Conservation (phyloP, 1,140 invertebrate species). For the Piezodorus guildinii region DNA sequence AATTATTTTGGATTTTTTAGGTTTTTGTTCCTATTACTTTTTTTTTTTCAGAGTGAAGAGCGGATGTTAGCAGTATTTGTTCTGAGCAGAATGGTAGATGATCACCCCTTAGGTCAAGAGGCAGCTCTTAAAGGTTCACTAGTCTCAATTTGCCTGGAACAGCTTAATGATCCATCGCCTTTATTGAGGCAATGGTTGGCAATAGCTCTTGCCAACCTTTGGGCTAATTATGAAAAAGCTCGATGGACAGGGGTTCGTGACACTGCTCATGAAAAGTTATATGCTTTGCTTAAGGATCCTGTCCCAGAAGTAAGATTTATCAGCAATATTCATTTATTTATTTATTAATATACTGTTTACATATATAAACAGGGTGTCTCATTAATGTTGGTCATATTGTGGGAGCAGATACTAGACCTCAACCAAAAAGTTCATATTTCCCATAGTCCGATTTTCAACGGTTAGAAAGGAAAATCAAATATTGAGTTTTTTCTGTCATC, state of each 20-base stretch:
- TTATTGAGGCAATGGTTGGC: conserved; percentile 82
- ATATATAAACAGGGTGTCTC: too few relatives aligned
- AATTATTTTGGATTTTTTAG: neutral
- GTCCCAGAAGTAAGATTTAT: conserved; percentile 59
- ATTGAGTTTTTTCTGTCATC: too few relatives aligned
- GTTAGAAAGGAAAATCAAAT: too few relatives aligned
- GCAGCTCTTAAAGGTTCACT: conserved; percentile 74
- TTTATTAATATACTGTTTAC: too few relatives aligned
- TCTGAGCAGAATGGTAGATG: conserved; percentile 81
- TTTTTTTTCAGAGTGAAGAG: conserved; percentile 55
- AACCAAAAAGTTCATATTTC: too few relatives aligned
- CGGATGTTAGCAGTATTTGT: conserved; percentile 86
- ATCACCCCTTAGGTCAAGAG: conserved; percentile 75
- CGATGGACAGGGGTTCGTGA: conserved; percentile 93
- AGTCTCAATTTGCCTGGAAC: conserved; percentile 80
- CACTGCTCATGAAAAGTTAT: conserved; percentile 88
- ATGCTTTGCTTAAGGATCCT: conserved; percentile 60
- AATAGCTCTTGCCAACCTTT: conserved; percentile 83
- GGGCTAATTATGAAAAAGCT: conserved; percentile 86
- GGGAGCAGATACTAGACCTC: too few relatives aligned
- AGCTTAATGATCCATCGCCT: conserved; percentile 50
- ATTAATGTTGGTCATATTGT: too few relatives aligned
- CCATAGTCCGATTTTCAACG: too few relatives aligned
- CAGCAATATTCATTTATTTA: too few relatives aligned
- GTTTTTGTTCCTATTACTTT: neutral